Evolutionary conservation across 2,797 vertebrate genomes (phyloP).

Genomic region (Eulemur mongoz): DNA sequence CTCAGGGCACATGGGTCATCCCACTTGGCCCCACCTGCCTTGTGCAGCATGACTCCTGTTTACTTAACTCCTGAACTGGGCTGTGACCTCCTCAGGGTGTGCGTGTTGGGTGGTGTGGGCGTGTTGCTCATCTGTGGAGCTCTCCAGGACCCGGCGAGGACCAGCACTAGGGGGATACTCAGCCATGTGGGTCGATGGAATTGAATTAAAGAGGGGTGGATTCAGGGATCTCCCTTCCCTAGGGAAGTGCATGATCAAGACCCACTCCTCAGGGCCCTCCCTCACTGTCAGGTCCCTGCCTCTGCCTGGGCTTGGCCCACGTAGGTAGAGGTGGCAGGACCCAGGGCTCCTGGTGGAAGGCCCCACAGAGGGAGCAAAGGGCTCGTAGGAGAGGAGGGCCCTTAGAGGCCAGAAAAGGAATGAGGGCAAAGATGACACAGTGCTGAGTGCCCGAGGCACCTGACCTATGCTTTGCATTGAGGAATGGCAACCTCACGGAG

Average conservation of each 20-base stretch:
- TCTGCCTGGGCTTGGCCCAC: rapidly evolving
- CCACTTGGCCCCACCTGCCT: background rate
- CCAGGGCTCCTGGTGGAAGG: background rate
- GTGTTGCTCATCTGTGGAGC: background rate
- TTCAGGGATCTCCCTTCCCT: background rate
- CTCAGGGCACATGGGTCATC: background rate
- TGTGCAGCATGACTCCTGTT: rapidly evolving
- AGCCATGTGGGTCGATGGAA: background rate
- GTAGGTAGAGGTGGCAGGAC: too few relatives aligned
- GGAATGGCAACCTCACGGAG: background rate
- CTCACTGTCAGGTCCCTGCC: background rate
- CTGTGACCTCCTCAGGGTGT: background rate
- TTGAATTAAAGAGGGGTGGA: background rate
- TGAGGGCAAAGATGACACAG: background rate
- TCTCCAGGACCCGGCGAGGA: background rate
- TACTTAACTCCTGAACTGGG: background rate
- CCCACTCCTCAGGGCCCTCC: background rate
- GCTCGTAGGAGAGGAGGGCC: background rate
- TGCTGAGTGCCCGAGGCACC: rapidly evolving
- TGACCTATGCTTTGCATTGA: background rate
- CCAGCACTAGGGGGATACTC: background rate
- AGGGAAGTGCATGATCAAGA: background rate
- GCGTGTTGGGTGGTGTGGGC: rapidly evolving
- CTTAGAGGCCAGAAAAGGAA: background rate
- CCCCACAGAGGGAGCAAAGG: background rate